Evolutionary conservation across 1,140 invertebrate genomes (phyloP), one percentile per base, ranked within the genome.

Genomic region (Ostrea denselamellosa): DNA sequence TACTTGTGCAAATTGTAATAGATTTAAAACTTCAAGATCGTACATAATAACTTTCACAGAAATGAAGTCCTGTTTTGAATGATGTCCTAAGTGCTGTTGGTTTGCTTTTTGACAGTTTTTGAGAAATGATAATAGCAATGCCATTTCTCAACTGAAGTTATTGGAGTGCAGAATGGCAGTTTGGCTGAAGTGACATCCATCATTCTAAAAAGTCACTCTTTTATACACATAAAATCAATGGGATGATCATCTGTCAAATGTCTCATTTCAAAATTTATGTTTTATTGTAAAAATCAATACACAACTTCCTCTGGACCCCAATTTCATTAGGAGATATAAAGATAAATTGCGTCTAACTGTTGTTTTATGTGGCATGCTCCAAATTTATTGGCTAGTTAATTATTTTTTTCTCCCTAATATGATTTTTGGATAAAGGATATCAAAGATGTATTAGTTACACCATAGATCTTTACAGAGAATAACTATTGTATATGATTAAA

Each of bases 241-340:
- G 10, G 28, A 77, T 77, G 68, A 77, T 77, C 68, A 77, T 77
- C 68, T 77, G 68, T 77, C 68, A 77, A 77, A 77, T 34, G 68
- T 77, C 68, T 77, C 68, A 25, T 77, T 77, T 77, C 68, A 77
- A 77, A 77, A 77, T 77, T 77, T 77, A 77, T 77, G 68, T 77
- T 77, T 77, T 77, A 77, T 77, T 77, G 28, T 25, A 77, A 77
- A 77, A 77, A 77, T 77, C 68, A 77, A 77, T 77, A 77, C 68
- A 28, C 14, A 25, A 77, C 68, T 77, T 77, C 68, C 68, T 77
- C 68, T 77, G 68, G 68, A 77, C 68, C 25, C 28, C 68, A 77
- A 77, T 77, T 77, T 77, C 68, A 77, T 77, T 77, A 77, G 68
- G 68, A 77, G 68, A 77, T 77, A 77, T 77, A 77, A 77, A 77